Conservation (phyloP, 2,888 invertebrate genomes). For the Microctonus aethiopoides region DNA sequence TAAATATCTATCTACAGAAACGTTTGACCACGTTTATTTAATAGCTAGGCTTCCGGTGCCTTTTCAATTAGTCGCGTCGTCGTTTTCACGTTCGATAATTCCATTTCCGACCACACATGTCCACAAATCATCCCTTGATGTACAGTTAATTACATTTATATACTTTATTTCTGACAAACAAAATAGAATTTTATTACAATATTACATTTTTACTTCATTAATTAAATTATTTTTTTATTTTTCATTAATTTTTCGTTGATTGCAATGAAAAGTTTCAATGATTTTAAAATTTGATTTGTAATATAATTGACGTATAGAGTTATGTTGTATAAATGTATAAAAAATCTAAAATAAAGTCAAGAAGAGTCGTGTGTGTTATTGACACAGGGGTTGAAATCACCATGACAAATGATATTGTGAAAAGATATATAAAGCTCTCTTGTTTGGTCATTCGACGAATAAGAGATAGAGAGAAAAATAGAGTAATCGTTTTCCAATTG, state of each 20-base stretch:
- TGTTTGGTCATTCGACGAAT: slow-evolving; percentile 56
- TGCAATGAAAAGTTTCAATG: not conserved
- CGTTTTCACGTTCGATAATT: slow-evolving; percentile 21
- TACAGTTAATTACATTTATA: not conserved
- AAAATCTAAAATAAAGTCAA: slow-evolving; percentile 14
- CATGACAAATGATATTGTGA: slow-evolving; percentile 49
- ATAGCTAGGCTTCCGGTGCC: slow-evolving; percentile 5
- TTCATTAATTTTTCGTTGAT: too few relatives aligned
- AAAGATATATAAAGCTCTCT: slow-evolving; percentile 36
- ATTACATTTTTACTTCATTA: too few relatives aligned
- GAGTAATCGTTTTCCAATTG: slow-evolving; percentile 67
- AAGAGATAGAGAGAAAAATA: slow-evolving; percentile 37
- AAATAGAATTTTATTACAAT: too few relatives aligned
- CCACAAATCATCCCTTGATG: not conserved
- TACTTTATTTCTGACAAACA: too few relatives aligned
- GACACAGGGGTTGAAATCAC: slow-evolving; percentile 30
- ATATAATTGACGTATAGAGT: not conserved
- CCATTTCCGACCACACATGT: slow-evolving; percentile 23
- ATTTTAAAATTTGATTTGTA: not conserved
- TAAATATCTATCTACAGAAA: slow-evolving; percentile 8
- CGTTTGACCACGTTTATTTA: slow-evolving; percentile 28
- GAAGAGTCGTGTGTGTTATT: slow-evolving; percentile 31
- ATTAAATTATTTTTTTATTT: too few relatives aligned
- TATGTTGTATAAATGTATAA: not conserved
- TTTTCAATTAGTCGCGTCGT: slow-evolving; percentile 24